phyloP scores from a whole-genome alignment of 2,888 invertebrate genomes.

The Heteromurus nitidus region DNA sequence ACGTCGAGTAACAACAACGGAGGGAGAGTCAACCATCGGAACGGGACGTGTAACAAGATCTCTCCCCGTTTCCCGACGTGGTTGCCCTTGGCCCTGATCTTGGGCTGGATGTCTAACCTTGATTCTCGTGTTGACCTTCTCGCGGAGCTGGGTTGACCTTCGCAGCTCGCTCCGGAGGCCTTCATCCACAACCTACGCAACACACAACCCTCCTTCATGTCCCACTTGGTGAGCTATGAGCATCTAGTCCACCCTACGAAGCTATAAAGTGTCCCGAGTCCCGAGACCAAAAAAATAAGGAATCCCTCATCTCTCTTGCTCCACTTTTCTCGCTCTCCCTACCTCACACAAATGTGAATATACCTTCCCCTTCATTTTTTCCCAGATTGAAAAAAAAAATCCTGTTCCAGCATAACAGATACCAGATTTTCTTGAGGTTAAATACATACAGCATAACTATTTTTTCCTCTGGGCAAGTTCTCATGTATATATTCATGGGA shows the following conservation, averaged over 20 bases:
- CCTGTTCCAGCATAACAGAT: neutral
- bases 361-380: conserved; percentile 39
- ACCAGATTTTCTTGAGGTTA: no score
- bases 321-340: conserved; percentile 15
- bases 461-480: no score
- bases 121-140: conserved; percentile 37
- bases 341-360: no score
- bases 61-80: no score
- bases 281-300: no score
- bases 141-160: conserved; percentile 12
- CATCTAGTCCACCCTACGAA: conserved; percentile 23
- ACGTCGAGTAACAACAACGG: no score
- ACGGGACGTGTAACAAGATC: neutral
- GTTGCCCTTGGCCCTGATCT: conserved; percentile 56
- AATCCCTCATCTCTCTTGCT: conserved; percentile 21
- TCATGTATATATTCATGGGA: no score
- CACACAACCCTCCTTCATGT: conserved; percentile 43
- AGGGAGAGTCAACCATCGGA: neutral
- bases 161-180: conserved; percentile 22
- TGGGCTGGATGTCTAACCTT: conserved; percentile 34
- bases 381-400: no score
- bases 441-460: no score
- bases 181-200: conserved; percentile 37
- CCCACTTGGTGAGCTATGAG: conserved; percentile 26
- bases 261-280: conserved; percentile 18